Conservation (phyloP, 2,797 vertebrate genomes). For the Silurus aristotelis region DNA sequence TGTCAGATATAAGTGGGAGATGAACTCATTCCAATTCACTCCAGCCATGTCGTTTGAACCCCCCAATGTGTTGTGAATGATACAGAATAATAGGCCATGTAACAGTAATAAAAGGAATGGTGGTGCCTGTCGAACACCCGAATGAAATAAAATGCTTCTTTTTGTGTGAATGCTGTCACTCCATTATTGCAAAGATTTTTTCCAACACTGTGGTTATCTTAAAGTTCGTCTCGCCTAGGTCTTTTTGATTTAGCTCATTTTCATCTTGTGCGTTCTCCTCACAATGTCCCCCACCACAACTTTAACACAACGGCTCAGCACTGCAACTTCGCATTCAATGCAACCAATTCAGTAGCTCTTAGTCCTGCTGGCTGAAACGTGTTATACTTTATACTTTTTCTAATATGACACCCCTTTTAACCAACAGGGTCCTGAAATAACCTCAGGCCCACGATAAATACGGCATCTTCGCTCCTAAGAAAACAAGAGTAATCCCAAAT, state of each 20-base stretch:
- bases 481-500: neutral
- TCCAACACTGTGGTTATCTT: slow-evolving; percentile 3
- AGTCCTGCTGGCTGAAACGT: slow-evolving; percentile 15
- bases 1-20: slow-evolving; percentile 34
- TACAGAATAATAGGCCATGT: slow-evolving; percentile 32
- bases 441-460: neutral
- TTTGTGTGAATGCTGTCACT: slow-evolving; percentile 16
- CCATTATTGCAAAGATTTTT: slow-evolving; percentile 24
- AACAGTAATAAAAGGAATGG: slow-evolving; percentile 35
- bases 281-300: neutral
- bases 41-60: slow-evolving; percentile 16
- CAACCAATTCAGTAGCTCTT: slow-evolving; percentile 11
- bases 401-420: neutral
- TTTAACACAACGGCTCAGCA: neutral
- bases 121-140: neutral
- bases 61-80: neutral
- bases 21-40: slow-evolving; percentile 22
- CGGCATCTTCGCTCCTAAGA: neutral
- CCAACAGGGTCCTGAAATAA: neutral
- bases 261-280: neutral
- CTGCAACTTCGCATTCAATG: slow-evolving; percentile 18
- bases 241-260: slow-evolving; percentile 34
- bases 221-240: slow-evolving; percentile 18
- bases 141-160: slow-evolving; percentile 29
- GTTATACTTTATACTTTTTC: neutral